Conservation (phyloP, 2,113 vertebrate species). For the Propithecus coquereli region DNA sequence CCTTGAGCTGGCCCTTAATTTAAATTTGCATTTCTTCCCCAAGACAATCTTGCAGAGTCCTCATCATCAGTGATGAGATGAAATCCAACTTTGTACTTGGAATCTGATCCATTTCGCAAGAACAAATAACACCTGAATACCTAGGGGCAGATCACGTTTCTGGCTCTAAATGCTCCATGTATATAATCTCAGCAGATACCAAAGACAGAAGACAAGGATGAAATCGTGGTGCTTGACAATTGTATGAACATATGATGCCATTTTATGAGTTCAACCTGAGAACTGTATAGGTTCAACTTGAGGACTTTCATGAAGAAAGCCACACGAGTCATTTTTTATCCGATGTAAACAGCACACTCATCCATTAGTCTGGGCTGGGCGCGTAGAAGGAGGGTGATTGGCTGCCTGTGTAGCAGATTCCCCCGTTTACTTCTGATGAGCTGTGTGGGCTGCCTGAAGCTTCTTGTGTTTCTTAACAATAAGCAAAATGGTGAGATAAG, state of each 20-base stretch:
- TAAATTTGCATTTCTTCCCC: not conserved
- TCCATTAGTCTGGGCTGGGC: fast-evolving
- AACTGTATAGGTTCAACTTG: fast-evolving
- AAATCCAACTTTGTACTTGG: not conserved
- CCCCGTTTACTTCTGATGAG: too few relatives aligned
- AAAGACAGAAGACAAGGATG: not conserved
- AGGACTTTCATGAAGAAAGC: not conserved
- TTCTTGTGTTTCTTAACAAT: too few relatives aligned
- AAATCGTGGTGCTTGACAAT: fast-evolving
- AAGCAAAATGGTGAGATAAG: slow-evolving; percentile 22
- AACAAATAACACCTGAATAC: not conserved
- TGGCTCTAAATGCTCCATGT: not conserved
- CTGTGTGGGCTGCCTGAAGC: too few relatives aligned
- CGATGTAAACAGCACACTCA: not conserved
- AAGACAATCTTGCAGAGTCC: not conserved
- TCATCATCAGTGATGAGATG: fast-evolving
- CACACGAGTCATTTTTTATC: fast-evolving
- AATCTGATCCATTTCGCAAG: not conserved
- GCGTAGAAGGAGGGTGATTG: fast-evolving
- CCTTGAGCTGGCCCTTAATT: not conserved
- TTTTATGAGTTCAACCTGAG: not conserved
- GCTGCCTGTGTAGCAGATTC: not conserved
- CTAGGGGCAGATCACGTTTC: not conserved
- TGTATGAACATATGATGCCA: fast-evolving
- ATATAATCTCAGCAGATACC: not conserved